Percentiles rank a stretch among this genome's conserved stretches.
Conservation (phyloP, 2,888 invertebrate species). For the Leptarthrus brevirostris region DNA sequence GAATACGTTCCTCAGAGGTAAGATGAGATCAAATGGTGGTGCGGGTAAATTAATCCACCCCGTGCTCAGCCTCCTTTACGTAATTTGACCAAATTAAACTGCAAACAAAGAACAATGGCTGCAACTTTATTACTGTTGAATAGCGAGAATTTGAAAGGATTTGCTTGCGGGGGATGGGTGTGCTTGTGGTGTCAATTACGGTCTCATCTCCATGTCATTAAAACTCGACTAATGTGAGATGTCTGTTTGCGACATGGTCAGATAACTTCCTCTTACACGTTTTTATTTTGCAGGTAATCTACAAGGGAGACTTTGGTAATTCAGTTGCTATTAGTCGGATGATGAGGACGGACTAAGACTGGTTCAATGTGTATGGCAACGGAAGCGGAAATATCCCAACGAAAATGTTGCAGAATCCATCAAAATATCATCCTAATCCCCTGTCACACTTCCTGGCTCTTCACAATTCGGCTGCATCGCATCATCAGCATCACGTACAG, state of each 20-base stretch:
- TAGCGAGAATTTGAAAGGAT: conserved; percentile 16
- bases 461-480: conserved; percentile 60
- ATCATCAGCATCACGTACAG: conserved; percentile 54
- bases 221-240: conserved; percentile 16
- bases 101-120: conserved; percentile 45
- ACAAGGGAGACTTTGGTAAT: neutral
- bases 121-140: conserved; percentile 46
- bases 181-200: conserved; percentile 32
- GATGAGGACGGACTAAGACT: conserved; percentile 18
- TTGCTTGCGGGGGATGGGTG: neutral
- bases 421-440: conserved; percentile 68
- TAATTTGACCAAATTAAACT: conserved; percentile 49
- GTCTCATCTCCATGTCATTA: neutral
- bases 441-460: conserved; percentile 67
- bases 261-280: too few species aligned
- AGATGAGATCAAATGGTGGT: conserved; percentile 50
- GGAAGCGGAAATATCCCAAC: conserved; percentile 24
- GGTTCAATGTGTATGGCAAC: conserved; percentile 3
- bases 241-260: conserved; percentile 17
- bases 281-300: neutral
- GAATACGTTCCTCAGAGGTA: conserved; percentile 13
- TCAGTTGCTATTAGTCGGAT: conserved; percentile 11
- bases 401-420: conserved; percentile 67
- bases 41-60: conserved; percentile 53
- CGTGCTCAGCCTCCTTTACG: conserved; percentile 41